These are phyloP conservation scores for Escarpia spicata DNA, from an alignment of 2,888 invertebrate genomes.

Conservation along the genomic window DNA sequence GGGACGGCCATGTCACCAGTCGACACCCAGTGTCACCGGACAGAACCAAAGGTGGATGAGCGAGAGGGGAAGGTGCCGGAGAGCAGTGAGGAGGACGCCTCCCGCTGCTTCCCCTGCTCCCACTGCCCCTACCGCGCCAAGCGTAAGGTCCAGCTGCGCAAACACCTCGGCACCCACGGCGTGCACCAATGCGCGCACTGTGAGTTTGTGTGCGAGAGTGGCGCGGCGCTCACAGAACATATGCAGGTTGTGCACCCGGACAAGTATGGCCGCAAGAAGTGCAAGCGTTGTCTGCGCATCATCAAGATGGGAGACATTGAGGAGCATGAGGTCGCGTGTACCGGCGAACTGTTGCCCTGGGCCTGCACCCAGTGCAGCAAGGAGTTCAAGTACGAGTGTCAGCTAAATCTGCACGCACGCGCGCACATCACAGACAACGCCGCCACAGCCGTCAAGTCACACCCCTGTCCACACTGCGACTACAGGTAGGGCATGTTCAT, in stretches of 20 bases:
- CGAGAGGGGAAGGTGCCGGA: background rate
- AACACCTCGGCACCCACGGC: conserved; percentile 58
- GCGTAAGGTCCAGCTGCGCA: conserved; percentile 57
- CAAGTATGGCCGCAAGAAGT: conserved; percentile 57
- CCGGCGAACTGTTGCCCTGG: conserved; percentile 54
- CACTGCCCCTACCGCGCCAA: conserved; percentile 56
- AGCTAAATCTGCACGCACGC: conserved; percentile 50
- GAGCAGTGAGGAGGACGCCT: background rate
- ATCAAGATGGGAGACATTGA: conserved; percentile 53
- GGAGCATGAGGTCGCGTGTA: conserved; percentile 56
- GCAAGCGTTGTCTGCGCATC: conserved; percentile 58
- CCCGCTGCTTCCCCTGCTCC: conserved; percentile 39
- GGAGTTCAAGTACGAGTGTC: conserved; percentile 61
- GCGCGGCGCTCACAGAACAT: conserved; percentile 54
- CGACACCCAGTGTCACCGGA: background rate
- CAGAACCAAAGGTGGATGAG: background rate
- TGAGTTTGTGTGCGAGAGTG: conserved; percentile 50
- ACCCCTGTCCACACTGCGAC: background rate
- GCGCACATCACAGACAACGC: conserved; percentile 27
- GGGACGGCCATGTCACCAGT: background rate
- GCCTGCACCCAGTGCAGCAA: conserved; percentile 59
- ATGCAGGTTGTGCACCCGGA: conserved; percentile 54
- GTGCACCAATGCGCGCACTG: conserved; percentile 59
- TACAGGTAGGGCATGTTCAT: background rate
- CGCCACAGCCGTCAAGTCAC: background rate